These are phyloP conservation scores for Apis mellifera DNA, from an alignment of 1,140 invertebrate species.

Conservation along the genomic window Amel_HAv3.1 CM009936.2:13229001-13229500, in stretches of 20 bases:
- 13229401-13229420: neutral
- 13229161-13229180: too few relatives aligned
- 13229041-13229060: too few relatives aligned
- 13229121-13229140: too few relatives aligned
- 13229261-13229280: fast-evolving
- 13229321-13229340: neutral
- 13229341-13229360: neutral
- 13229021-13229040: too few relatives aligned
- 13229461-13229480: slow-evolving; percentile 7
- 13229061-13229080: too few relatives aligned
- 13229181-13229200: too few relatives aligned
- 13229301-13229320: neutral
- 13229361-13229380: neutral
- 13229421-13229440: slow-evolving; percentile 40
- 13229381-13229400: neutral
- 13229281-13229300: neutral
- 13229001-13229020: too few relatives aligned
- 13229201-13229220: too few relatives aligned
- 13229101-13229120: too few relatives aligned
- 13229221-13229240: neutral
- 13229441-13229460: slow-evolving; percentile 57
- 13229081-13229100: too few relatives aligned
- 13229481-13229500: neutral
- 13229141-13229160: too few relatives aligned
- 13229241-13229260: fast-evolving